Base-by-base conservation (phyloP, 2,888 invertebrate genomes). In the Parnassius glacialis region DNA sequence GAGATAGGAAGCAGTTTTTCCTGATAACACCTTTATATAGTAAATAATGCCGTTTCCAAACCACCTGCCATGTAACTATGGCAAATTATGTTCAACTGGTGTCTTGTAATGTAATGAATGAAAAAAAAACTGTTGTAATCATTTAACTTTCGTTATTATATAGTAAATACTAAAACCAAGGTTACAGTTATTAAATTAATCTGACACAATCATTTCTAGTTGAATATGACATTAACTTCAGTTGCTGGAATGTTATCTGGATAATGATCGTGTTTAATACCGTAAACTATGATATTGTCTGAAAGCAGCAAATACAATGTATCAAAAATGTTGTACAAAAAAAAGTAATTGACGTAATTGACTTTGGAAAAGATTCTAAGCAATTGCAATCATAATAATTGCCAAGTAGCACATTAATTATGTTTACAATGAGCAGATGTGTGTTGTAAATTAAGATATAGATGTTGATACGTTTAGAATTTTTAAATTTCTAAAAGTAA, bases 231-330 rank as follows among this genome's bases (percentile, higher is more conserved):
- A 78, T 78, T 78, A 69, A 58, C 55, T 59, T 72, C 69, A 70
- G 73, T 78, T 74, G 77, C 63, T 42, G 16, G 65, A 78, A 80
- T 79, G 72, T 68, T 75, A 82, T 81, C 78, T 74, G 65, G 64
- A 69, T 77, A 75, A 76, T 79, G 69, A 68, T 51, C 34, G 54
- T 42, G 25, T 57, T 51, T 54, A 62, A 62, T 50, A 56, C 61
- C 68, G 52, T 50, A 51, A 68, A 71, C 70, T 70, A 72, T 68
- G 70, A 58, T 57, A 45, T 61, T 57, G 55, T 62, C 55, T 64
- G 45, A 43, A 61, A 48, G n/a, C 16, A 57, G 47, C 55, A 52
- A 45, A 58, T 58, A 62, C 57, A 62, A 68, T 63, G 64, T 64
- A 66, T 53, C 44, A 5, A 58, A 61, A 56, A 45, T 45, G 51